Evolutionary conservation across 2,797 vertebrate genomes (phyloP).

Genomic region (Columba guinea): DNA sequence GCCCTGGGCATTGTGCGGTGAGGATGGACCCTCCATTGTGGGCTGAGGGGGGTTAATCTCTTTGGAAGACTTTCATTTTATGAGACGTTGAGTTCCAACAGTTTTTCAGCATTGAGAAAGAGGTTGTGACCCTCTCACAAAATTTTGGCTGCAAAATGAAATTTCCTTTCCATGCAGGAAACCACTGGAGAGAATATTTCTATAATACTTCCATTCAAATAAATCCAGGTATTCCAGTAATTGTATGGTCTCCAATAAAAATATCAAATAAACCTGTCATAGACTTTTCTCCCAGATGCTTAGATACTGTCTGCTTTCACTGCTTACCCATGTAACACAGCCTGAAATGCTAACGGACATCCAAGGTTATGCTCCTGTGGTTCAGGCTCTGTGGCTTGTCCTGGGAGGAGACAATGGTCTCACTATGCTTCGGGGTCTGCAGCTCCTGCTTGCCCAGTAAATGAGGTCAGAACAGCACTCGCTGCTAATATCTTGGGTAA

Average conservation of each 20-base stretch:
- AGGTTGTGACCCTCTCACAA: conserved; percentile 65
- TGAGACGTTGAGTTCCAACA: conserved; percentile 38
- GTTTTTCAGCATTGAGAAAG: conserved; percentile 42
- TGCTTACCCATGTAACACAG: neutral
- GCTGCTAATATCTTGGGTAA: neutral
- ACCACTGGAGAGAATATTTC: conserved; percentile 65
- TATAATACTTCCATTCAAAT: conserved; percentile 70
- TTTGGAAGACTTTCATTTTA: conserved; percentile 41
- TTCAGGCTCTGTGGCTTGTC: neutral
- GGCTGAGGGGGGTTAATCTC: neutral
- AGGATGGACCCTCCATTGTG: neutral
- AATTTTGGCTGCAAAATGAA: conserved; percentile 66
- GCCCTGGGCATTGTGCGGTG: accelerated
- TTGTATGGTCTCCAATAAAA: conserved; percentile 66
- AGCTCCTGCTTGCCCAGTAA: conserved; percentile 18
- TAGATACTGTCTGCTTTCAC: conserved; percentile 57
- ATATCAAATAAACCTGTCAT: conserved; percentile 69
- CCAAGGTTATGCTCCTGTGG: neutral
- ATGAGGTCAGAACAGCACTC: neutral
- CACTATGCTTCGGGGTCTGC: conserved; percentile 29
- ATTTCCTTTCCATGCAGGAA: conserved; percentile 62
- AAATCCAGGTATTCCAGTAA: conserved; percentile 71
- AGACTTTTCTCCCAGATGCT: conserved; percentile 58
- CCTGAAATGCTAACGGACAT: neutral
- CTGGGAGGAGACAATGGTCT: conserved; percentile 43